Percentiles rank a stretch among this genome's conserved stretches.
These are phyloP conservation scores for Gadopsis marmoratus DNA, from an alignment of 2,797 vertebrate genomes.

Conservation along the genomic window DNA sequence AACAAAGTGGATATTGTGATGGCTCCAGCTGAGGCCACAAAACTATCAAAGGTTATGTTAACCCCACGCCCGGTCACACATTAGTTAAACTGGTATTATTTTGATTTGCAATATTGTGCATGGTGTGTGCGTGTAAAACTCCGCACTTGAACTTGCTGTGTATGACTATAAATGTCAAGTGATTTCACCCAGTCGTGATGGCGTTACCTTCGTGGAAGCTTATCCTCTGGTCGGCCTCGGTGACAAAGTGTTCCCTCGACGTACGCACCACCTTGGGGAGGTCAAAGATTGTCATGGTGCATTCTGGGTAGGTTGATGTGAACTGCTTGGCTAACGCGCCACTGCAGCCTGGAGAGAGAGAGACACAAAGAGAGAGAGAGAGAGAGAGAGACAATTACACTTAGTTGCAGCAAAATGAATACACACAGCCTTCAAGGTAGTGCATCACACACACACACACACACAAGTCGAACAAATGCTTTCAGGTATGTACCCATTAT, in stretches of 20 bases:
- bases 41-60: too few relatives aligned
- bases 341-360: conserved; percentile 86
- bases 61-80: too few relatives aligned
- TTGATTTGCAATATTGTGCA: too few relatives aligned
- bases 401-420: conserved; percentile 58
- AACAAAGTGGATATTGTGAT: too few relatives aligned
- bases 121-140: not conserved
- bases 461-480: conserved; percentile 43
- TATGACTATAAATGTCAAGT: conserved; percentile 33
- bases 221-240: conserved; percentile 73
- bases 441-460: conserved; percentile 20
- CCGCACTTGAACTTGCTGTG: not conserved
- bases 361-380: conserved; percentile 7
- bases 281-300: conserved; percentile 89
- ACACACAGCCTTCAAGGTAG: conserved; percentile 41
- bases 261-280: conserved; percentile 87
- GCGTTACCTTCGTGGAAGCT: conserved; percentile 86
- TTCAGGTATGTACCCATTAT: conserved; percentile 56
- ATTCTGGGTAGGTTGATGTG: conserved; percentile 85
- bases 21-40: too few relatives aligned
- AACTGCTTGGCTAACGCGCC: conserved; percentile 90
- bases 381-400: conserved; percentile 29
- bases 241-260: conserved; percentile 83
- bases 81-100: too few relatives aligned
- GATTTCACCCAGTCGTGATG: conserved; percentile 22